Evolutionary conservation across 35 echinoderm and acorn worm species (phyloP), one percentile per base, ranked within the genome.

Genomic region (Acanthaster planci): DNA sequence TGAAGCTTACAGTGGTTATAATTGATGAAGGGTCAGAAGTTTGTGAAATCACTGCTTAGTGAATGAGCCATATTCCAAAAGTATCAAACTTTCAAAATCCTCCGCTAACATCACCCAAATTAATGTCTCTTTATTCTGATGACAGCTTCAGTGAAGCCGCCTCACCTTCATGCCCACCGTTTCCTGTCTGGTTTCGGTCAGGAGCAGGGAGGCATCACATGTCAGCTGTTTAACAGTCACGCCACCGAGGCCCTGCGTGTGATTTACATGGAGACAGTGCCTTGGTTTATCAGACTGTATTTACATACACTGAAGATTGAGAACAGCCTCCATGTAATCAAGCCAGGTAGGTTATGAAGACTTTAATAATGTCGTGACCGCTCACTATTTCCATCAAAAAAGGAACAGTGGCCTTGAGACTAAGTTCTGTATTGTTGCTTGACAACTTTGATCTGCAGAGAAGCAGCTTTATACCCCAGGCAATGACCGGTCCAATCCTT

Each of bases 311-410:
- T 97, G 30, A 80, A 93, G 84, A 84, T 97, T 17, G 81, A 67
- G 40, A 93, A 83, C 38, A 82, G 68, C 22, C 72, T 75, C 37
- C 87, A 47, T 19, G 22, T 40, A 15, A 72, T 97, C 36, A 77
- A 82, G 85, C 87, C 91, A 97, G 94, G 94, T 97, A 90, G 36
- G 67, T n/a, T n/a, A n/a, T n/a, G n/a, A n/a, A n/a, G n/a, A n/a
- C n/a, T n/a, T n/a, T n/a, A n/a, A n/a, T n/a, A n/a, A n/a, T n/a
- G n/a, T n/a, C n/a, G n/a, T n/a, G n/a, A n/a, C n/a, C n/a, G n/a
- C n/a, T n/a, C n/a, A n/a, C n/a, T n/a, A n/a, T n/a, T n/a, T n/a
- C n/a, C n/a, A n/a, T n/a, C n/a, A n/a, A n/a, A n/a, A n/a, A n/a
- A n/a, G n/a, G n/a, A n/a, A n/a, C n/a, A 47, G 42, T 47, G 42